Base-by-base conservation (phyloP, 1,140 invertebrate species). In the Bombus superbus region DNA sequence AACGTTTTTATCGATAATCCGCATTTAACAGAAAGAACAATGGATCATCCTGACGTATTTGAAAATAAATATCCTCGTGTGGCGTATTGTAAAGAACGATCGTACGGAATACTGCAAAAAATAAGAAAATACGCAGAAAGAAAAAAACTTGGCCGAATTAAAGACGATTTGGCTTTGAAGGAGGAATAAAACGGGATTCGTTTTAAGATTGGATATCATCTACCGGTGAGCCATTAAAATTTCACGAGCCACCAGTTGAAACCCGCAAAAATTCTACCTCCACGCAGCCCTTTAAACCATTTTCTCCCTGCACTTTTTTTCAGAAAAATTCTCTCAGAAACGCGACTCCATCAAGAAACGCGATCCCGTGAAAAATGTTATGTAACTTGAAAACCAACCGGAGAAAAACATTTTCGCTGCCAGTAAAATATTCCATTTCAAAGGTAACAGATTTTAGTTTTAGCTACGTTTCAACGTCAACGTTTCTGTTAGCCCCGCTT, bases 391-490 rank as follows among this genome's bases (percentile, higher is more conserved):
- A 75, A 86, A 68, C 53, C 71, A 76, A 28, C 28, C 57, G 35
- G 64, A 28, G 53, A 44, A 78, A 42, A 73, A 73, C 38, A 44
- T 72, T 82, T 68, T 64, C 42, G 22, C 28, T 32, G 42, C 38
- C 74, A 38, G 18, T 59, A 44, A 62, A 76, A 87, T 81, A 71
- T 57, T 71, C 47, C 18, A 57, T 81, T 81, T 69, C 66, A 71
- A 53, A 81, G 66, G 66, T 53, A 81, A 81, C 66, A 53, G 47
- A 69, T 69, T 80, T 47, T 47, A 57, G 38, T 71, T 66, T 69
- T 44, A 64, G 28, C 25, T 53, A 25, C 66, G 28, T 57, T 81
- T 81, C 79, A 71, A 68, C 66, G 66, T 81, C 66, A 66, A 44
- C 57, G 66, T 57, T 53, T 28, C 47, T 40, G 32, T 47, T 40